Base-by-base conservation (phyloP, 2,888 invertebrate species). In the Meloe dianella region DNA sequence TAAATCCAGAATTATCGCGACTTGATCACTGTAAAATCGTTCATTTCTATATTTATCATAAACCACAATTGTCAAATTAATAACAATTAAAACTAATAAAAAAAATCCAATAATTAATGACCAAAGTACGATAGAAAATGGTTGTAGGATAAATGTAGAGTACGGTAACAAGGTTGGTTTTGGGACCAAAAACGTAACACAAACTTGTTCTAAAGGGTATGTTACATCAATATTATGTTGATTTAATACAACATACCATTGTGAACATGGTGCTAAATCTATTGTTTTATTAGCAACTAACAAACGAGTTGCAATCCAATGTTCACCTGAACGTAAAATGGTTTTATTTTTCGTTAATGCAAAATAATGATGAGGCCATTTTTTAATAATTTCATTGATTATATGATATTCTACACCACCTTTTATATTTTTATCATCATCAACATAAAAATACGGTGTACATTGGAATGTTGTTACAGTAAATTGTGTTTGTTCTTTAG, bases 151-250 rank as follows among this genome's bases (percentile, higher is more conserved):
- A 57, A 78, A 75, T 5, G 74, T 73, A 22, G 58, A 58, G 17
- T 71, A 63, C 6, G 78, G 76, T n/a, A 77, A 59, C n/a, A 74
- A 65, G 27, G 62, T 63, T 4, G 80, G 77, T 71, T 77, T 79
- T 14, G 75, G 79, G 4, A 77, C 78, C 27, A 79, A 67, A 69
- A 79, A 79, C 0, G 78, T 78, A 7, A 71, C 61, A 66, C 78
- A 79, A 17, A 67, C 62, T 69, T 75, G 75, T 0, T 69, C 63
- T 30, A 73, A 73, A 4, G 76, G 73, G 35, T 73, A 70, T 2
- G 74, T 73, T 24, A 69, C 65, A 64, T 77, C 77, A 0, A 68
- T 12, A 9, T 62, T 58, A n/a, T 57, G 65, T 7, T 59, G 12
- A 6, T 56, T 27, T 8, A 60, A 10, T 41, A 17, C 61, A 20